These are phyloP conservation scores for Anastatus disparis DNA, from an alignment of 1,140 invertebrate genomes.

Conservation along the genomic window DNA sequence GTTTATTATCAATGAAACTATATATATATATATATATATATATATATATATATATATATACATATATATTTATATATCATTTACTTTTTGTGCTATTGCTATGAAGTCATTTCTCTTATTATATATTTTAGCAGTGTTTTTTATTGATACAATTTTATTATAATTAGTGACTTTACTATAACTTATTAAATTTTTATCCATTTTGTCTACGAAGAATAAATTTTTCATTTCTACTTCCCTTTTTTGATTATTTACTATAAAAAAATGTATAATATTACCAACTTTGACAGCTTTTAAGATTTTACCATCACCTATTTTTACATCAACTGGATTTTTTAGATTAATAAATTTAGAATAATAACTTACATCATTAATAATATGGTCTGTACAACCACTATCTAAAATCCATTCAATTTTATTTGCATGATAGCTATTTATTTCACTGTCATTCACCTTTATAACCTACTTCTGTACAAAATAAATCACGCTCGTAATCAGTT, in stretches of 20 bases:
- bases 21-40: too few species aligned
- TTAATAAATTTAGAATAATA: not conserved
- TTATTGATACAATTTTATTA: not conserved
- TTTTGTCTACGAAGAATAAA: slow-evolving; percentile 1
- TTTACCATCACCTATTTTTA: slow-evolving; percentile 3
- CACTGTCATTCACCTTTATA: too few species aligned
- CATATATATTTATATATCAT: not conserved
- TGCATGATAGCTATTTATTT: too few species aligned
- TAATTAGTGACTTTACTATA: not conserved
- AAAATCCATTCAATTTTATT: slow-evolving; percentile 7
- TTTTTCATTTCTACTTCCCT: not conserved
- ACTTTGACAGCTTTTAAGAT: not conserved
- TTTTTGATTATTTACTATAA: not conserved
- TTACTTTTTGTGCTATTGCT: not conserved
- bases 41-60: too few species aligned
- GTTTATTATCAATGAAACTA: not conserved
- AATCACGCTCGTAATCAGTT: not conserved
- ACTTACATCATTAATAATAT: slow-evolving; percentile 5
- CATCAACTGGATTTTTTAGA: not conserved
- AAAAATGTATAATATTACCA: not conserved
- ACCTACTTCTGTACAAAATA: not conserved
- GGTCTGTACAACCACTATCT: not conserved
- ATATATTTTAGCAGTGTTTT: not conserved
- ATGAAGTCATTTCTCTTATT: slow-evolving; percentile 32
- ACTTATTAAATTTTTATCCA: slow-evolving; percentile 23